Evolutionary conservation across 2,113 vertebrate genomes (phyloP).

Genomic region (Hirundichthys speculiger): DNA sequence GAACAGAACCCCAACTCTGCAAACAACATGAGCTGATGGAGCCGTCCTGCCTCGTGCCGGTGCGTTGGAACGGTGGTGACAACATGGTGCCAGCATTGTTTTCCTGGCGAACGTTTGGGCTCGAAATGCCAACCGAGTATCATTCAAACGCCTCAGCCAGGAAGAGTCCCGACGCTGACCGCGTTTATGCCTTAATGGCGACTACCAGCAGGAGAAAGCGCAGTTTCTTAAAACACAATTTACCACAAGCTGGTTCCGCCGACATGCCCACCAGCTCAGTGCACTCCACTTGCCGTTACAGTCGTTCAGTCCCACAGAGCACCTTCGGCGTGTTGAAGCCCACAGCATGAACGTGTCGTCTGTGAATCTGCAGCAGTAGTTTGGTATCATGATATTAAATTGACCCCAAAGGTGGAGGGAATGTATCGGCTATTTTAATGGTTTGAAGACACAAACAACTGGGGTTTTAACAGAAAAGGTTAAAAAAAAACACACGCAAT

Average conservation of each 20-base stretch:
- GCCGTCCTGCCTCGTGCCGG: background rate
- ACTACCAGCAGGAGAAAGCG: background rate
- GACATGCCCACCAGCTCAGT: background rate
- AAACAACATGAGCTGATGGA: background rate
- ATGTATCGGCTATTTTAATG: background rate
- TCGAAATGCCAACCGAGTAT: too few species aligned
- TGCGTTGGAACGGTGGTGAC: background rate
- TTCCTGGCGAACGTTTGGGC: background rate
- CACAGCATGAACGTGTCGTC: background rate
- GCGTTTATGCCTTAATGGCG: background rate
- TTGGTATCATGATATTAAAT: background rate
- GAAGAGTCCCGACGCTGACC: background rate
- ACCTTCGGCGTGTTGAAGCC: slow-evolving; percentile 8
- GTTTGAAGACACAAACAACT: too few species aligned
- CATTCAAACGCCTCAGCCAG: too few species aligned
- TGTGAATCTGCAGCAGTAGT: background rate
- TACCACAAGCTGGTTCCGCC: too few species aligned
- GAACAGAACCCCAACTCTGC: too few species aligned
- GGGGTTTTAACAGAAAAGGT: too few species aligned
- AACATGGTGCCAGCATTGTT: background rate
- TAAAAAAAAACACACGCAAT: too few species aligned
- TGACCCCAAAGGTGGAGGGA: background rate
- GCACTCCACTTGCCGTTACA: background rate
- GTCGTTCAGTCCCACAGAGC: background rate
- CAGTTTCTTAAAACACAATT: background rate